These are phyloP conservation scores for Dicentrarchus labrax DNA, from an alignment of 2,113 vertebrate species.

Conservation along the genomic window DNA sequence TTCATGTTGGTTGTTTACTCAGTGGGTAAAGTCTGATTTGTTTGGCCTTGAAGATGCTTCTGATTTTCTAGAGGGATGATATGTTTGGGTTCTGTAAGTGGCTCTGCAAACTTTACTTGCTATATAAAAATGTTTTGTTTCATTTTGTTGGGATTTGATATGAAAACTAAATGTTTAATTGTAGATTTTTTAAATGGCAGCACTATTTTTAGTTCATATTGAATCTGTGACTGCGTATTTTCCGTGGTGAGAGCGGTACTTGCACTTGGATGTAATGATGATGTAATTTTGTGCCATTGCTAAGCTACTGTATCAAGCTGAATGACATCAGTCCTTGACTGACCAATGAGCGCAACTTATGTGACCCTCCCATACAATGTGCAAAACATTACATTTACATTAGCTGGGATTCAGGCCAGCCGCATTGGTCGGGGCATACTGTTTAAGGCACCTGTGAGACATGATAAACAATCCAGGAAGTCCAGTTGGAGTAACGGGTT, in stretches of 20 bases:
- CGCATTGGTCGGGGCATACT: too few species aligned
- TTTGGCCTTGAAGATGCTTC: constrained; percentile 38
- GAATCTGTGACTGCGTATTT: neutral
- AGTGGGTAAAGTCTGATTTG: constrained; percentile 35
- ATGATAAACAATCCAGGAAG: too few species aligned
- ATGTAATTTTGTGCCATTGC: neutral
- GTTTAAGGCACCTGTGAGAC: too few species aligned
- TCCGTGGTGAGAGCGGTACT: neutral
- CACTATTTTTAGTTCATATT: neutral
- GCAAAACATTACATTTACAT: neutral
- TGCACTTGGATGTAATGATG: neutral
- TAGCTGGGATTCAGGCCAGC: too few species aligned
- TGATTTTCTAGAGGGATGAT: constrained; percentile 12
- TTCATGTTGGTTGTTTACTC: constrained; percentile 28
- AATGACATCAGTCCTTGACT: neutral
- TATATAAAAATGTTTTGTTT: neutral
- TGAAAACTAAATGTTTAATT: neutral
- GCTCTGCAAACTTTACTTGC: neutral
- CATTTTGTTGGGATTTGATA: neutral
- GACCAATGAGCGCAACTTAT: neutral
- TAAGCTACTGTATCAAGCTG: neutral
- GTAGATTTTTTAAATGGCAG: neutral
- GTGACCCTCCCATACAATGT: neutral
- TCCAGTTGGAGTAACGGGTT: neutral
- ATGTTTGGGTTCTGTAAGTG: neutral